Conservation (phyloP, 64 coral and sea anemone genomes). For the Trachythela sp. region DNA sequence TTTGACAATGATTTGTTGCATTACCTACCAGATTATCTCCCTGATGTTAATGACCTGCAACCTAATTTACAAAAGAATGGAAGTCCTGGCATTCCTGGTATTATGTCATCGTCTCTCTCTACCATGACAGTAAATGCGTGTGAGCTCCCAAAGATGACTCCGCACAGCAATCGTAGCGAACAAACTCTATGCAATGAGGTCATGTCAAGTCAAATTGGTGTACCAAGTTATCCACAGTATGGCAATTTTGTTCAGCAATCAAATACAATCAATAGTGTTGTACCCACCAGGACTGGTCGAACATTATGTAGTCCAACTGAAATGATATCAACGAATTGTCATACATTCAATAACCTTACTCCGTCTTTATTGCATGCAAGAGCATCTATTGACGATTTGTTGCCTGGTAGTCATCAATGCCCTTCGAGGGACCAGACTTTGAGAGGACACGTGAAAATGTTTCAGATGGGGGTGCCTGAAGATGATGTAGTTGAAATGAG, state of each 20-base stretch:
- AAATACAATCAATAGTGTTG: neutral
- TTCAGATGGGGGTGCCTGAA: neutral
- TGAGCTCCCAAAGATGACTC: neutral
- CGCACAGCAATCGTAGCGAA: neutral
- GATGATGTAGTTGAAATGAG: neutral
- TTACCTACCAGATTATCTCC: neutral
- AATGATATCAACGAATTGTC: neutral
- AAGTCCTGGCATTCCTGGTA: neutral
- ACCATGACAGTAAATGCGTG: neutral
- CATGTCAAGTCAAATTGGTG: neutral
- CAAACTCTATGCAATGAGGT: neutral
- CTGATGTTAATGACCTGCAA: neutral
- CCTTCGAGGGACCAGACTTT: neutral
- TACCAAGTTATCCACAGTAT: neutral
- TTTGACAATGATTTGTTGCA: slow-evolving; percentile 4
- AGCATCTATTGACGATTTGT: neutral
- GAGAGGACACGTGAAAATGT: neutral
- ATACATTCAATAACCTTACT: neutral
- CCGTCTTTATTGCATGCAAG: neutral
- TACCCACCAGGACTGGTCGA: neutral
- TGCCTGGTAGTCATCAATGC: neutral
- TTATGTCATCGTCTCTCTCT: neutral
- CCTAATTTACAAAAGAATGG: neutral
- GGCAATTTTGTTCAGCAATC: neutral
- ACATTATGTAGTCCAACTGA: neutral